Evolutionary conservation across 2,888 invertebrate genomes (phyloP).

Genomic region (Smittia sp.): DNA sequence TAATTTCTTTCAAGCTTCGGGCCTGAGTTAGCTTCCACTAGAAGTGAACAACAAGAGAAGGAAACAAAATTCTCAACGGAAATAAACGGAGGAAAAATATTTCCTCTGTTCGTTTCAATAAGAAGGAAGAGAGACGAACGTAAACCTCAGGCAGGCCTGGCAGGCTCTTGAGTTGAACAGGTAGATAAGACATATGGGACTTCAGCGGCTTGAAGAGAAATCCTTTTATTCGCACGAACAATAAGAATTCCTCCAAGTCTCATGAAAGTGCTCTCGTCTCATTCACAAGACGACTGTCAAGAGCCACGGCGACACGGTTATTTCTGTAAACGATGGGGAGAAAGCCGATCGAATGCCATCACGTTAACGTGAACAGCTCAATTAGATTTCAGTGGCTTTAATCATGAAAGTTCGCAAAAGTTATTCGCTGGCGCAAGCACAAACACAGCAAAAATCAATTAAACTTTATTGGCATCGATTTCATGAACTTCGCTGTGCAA

Average conservation of each 20-base stretch:
- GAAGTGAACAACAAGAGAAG: not conserved
- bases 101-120: not conserved
- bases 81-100: not conserved
- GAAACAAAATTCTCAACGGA: not conserved
- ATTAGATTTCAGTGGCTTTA: too few species aligned
- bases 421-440: not conserved
- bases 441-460: constrained; percentile 27
- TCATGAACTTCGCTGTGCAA: not conserved
- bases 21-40: too few species aligned
- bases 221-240: not conserved
- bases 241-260: too few species aligned
- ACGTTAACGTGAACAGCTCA: too few species aligned
- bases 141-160: not conserved
- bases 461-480: constrained; percentile 32
- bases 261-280: too few species aligned
- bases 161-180: not conserved
- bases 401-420: too few species aligned
- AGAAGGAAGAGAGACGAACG: not conserved
- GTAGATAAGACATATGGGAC: constrained; percentile 9
- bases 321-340: too few species aligned
- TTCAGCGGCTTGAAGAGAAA: not conserved
- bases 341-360: too few species aligned
- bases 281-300: too few species aligned
- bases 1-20: not conserved
- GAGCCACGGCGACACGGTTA: too few species aligned